Base-by-base conservation (phyloP, 1,140 invertebrate species). In the Ptiloglossa arizonensis region DNA sequence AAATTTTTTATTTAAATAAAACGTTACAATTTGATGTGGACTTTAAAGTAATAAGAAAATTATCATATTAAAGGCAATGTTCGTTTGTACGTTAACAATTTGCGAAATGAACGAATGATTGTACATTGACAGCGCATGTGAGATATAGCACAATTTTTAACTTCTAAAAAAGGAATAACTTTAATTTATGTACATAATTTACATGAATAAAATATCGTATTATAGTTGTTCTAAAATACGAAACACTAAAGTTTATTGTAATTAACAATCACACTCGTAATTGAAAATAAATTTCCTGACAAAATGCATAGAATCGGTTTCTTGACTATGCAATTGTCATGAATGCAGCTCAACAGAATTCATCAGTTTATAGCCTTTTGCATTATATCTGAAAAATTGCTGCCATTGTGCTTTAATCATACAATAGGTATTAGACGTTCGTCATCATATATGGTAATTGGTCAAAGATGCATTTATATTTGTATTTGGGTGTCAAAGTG, bases 401-500 rank as follows among this genome's bases (percentile, higher is more conserved):
- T 79, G 50, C 56, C 52, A 73, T 76, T 76, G 81, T 80, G 50
- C 77, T 83, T 80, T 75, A 56, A 71, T 83, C 48, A 84, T 83
- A 41, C 24, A 13, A 78, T 78, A 81, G 48, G n/a, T 71, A 70
- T 74, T 83, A 59, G 44, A 73, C 56, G 66, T 62, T 84, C 60
- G 56, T 67, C 57, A 52, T 57, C 44, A 11, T 57, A 29, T 29
- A 50, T 64, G 60, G 35, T 60, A 46, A 83, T 84, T 75, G 56
- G 56, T 80, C 70, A 76, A 67, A 85, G 50, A 85, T 80, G 71
- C 81, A 83, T 85, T 83, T 85, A 85, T 84, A 84, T 76, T 84
- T 84, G 48, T 83, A 83, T 74, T 84, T 84, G 59, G 56, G 56
- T 52, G 70, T 74, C 44, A 5, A 63, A 62, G 19, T 63, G 35